phyloP scores from a whole-genome alignment of 1,140 invertebrate species.

The Bombus superbus region DNA sequence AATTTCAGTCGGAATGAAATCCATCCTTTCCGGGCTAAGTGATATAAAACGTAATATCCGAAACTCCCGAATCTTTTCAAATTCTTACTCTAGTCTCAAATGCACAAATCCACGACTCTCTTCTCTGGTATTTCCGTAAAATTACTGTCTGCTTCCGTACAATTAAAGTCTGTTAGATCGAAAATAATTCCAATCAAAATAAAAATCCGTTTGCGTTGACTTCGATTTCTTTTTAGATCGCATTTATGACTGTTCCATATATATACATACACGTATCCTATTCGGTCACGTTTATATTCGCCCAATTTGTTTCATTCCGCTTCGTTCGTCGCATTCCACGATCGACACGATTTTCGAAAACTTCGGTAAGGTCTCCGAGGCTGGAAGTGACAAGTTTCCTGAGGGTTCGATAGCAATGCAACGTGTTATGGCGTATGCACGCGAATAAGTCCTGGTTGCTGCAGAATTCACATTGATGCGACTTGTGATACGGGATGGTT shows the following conservation, averaged over 20 bases:
- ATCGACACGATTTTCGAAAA: neutral
- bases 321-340: neutral
- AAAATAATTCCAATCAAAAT: no score
- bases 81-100: neutral
- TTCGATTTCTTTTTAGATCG: no score
- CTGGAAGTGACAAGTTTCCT: neutral
- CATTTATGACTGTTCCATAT: no score
- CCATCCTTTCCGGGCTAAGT: neutral
- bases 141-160: neutral
- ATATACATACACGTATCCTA: no score
- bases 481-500: neutral
- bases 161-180: neutral
- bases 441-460: neutral
- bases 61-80: neutral
- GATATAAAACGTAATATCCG: neutral
- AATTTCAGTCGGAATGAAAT: neutral
- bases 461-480: slow-evolving; percentile 31
- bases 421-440: neutral
- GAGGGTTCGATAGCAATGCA: neutral
- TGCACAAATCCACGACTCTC: neutral
- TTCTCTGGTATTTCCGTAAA: no score
- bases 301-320: neutral
- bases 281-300: no score
- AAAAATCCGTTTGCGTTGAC: no score
- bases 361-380: neutral